Base-by-base conservation (phyloP, 1,140 invertebrate species). In the Orchesella cincta region DNA sequence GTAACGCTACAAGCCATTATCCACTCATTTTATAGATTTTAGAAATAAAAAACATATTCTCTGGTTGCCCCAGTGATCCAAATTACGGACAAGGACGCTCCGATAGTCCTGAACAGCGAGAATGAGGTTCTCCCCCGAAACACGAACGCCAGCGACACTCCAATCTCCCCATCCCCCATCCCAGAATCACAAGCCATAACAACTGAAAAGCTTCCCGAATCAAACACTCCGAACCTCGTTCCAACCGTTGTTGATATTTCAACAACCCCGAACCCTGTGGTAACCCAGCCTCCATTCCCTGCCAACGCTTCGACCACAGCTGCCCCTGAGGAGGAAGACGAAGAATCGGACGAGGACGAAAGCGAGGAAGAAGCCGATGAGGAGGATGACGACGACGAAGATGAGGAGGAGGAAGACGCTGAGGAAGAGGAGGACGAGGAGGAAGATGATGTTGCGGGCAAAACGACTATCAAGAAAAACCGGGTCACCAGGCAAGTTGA, bases 401-500 rank as follows among this genome's bases (percentile, higher is more conserved):
- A 67, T 18, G 62, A 31, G 28, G 29, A 8, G 8, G 62, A 67
- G 28, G 62, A 67, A n/a, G 62, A 67, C 8, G 62, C 3, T 29
- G 31, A 67, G 8, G 62, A 67, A 5, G 62, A 67, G 31, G 62
- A 67, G 1, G 62, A 67, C 26, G 62, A 67, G 31, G 62, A 67
- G 23, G 54, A 57, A 23, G 54, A 57, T 57, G 54, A 57, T 3
- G 54, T 18, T 8, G 54, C 54, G 3, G 54, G n/a, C 23, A 57
- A 57, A 23, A 57, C 12, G 23, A 5, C 8, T 57, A 23, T 57
- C 39, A 18, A 18, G 39, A 46, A 57, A 23, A 57, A 26, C 3
- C 12, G 26, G 23, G 54, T 57, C 54, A 26, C 12, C 3, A 16
- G 14, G 54, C 3, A n/a, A 5, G 54, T 57, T 18, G 54, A 14